Conservation (phyloP, 1,140 invertebrate genomes). For the Drosophila rhopaloa region DNA sequence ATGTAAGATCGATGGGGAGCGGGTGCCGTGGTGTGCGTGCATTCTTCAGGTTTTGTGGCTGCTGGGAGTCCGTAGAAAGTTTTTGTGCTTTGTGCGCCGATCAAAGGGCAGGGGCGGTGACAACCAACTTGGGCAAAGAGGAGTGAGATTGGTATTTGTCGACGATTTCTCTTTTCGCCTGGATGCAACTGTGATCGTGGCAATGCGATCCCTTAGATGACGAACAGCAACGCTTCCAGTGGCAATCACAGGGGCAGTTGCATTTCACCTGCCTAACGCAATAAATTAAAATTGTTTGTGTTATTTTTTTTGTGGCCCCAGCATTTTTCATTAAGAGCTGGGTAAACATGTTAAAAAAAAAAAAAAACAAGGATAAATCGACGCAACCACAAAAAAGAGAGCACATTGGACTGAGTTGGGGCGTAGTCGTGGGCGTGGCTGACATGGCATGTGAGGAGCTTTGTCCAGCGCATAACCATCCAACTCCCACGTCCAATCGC, state of each 20-base stretch:
- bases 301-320: constrained; percentile 58
- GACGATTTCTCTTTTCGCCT: constrained; percentile 32
- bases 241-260: constrained; percentile 26
- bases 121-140: not conserved
- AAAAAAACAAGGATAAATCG: constrained; percentile 24
- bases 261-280: constrained; percentile 49
- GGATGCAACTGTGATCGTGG: constrained; percentile 1
- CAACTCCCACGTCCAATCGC: not conserved
- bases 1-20: constrained; percentile 55
- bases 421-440: constrained; percentile 37
- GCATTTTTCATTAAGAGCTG: constrained; percentile 68
- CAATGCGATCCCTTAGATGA: not conserved
- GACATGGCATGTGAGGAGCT: constrained; percentile 34
- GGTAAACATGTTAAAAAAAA: constrained; percentile 53
- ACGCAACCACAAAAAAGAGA: constrained; percentile 22
- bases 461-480: constrained; percentile 14
- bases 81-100: constrained; percentile 31
- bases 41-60: constrained; percentile 31
- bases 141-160: constrained; percentile 16
- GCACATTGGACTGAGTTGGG: constrained; percentile 13
- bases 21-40: constrained; percentile 3
- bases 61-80: constrained; percentile 21
- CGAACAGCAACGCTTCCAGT: not conserved
- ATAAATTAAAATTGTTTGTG: constrained; percentile 74
- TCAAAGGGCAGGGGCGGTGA: not conserved